phyloP scores from a whole-genome alignment of 2,797 vertebrate species.

The Mastacembelus armatus region DNA sequence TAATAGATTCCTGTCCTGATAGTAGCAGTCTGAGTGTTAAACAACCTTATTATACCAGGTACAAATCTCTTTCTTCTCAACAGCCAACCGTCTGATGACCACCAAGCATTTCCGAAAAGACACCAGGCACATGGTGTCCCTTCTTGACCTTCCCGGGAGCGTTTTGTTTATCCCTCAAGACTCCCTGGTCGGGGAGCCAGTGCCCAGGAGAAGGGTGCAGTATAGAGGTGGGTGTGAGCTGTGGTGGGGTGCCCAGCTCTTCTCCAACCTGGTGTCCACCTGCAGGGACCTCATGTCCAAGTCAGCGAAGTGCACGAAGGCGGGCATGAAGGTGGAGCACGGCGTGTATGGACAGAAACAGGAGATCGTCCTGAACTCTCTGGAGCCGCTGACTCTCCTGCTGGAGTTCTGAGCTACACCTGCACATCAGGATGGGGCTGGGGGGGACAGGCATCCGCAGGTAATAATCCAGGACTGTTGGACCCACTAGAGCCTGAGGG shows the following conservation, averaged over 20 bases:
- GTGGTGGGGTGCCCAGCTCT: conserved; percentile 85
- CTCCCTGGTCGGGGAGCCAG: conserved; percentile 85
- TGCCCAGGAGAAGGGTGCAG: conserved; percentile 81
- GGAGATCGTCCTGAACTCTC: conserved; percentile 85
- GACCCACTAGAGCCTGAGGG: too few relatives aligned
- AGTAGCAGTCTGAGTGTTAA: too few relatives aligned
- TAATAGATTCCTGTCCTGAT: too few relatives aligned
- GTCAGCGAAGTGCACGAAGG: conserved; percentile 79
- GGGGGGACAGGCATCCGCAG: too few relatives aligned
- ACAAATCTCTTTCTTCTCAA: background rate
- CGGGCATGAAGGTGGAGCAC: conserved; percentile 79
- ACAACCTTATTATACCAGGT: too few relatives aligned
- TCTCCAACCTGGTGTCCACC: conserved; percentile 83
- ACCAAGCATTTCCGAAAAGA: conserved; percentile 87
- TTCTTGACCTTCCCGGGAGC: conserved; percentile 88
- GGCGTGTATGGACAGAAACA: conserved; percentile 91
- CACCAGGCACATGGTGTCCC: conserved; percentile 78
- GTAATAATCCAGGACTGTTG: too few relatives aligned
- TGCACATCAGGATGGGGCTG: background rate
- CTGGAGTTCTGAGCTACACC: conserved; percentile 86
- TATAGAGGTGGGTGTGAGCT: conserved; percentile 84
- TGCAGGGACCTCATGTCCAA: conserved; percentile 84
- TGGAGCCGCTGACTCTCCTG: conserved; percentile 88
- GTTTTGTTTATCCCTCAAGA: conserved; percentile 90
- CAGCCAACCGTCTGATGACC: conserved; percentile 86